Percentiles rank a stretch among this genome's conserved stretches.
Evolutionary conservation across 2,888 invertebrate genomes (phyloP).

Genomic region (Mimachlamys varia): DNA sequence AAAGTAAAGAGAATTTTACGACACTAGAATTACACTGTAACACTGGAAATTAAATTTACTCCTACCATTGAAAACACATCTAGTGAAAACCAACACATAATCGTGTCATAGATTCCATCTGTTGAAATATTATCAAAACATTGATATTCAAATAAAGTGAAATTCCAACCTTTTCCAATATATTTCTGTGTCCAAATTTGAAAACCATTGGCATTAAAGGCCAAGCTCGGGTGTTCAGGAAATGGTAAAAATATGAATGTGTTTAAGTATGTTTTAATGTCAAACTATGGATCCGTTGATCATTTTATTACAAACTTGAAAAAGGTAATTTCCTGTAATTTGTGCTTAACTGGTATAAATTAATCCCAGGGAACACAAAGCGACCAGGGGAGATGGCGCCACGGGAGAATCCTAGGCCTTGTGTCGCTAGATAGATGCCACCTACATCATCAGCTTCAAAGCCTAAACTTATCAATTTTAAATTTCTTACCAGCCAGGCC

Average conservation of each 20-base stretch:
- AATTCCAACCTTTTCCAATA: constrained; percentile 17
- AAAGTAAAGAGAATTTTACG: constrained; percentile 10
- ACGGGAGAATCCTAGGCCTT: background rate
- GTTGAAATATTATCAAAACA: constrained; percentile 31
- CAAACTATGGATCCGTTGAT: background rate
- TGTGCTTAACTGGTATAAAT: constrained; percentile 23
- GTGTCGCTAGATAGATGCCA: background rate
- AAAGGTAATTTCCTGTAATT: constrained; percentile 28
- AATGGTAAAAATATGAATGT: constrained; percentile 13
- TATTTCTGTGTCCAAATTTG: background rate
- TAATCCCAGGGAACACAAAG: background rate
- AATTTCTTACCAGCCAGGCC: background rate
- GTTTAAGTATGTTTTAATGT: constrained; percentile 28
- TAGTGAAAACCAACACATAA: constrained; percentile 15
- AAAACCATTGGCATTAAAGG: background rate
- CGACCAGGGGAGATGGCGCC: background rate
- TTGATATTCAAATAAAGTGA: constrained; percentile 16
- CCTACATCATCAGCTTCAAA: constrained; percentile 8
- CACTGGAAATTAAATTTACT: constrained; percentile 18
- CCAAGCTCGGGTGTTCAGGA: background rate
- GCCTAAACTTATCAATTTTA: constrained; percentile 33
- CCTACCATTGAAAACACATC: constrained; percentile 15
- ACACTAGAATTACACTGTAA: constrained; percentile 12
- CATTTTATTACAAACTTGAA: constrained; percentile 5
- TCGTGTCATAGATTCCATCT: constrained; percentile 19